phyloP scores from a whole-genome alignment of 1,140 invertebrate genomes.

The Orius laevigatus region DNA sequence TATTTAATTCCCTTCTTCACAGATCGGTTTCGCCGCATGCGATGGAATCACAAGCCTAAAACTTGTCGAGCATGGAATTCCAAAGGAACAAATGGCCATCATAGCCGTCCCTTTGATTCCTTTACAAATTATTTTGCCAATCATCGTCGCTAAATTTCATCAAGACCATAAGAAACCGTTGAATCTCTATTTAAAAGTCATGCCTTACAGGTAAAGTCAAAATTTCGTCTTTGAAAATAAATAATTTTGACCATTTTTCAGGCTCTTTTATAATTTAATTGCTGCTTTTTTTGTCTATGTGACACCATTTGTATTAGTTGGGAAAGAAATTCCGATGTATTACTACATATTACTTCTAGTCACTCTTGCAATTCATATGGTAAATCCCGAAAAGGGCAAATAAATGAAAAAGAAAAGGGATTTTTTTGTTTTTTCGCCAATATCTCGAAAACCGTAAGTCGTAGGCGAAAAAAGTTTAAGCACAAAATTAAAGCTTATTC shows the following conservation, averaged over 20 bases:
- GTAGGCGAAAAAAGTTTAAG: no score
- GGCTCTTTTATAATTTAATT: conserved; percentile 57
- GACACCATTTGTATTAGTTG: conserved; percentile 52
- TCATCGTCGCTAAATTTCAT: conserved; percentile 77
- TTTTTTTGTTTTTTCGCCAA: no score
- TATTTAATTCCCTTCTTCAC: not conserved
- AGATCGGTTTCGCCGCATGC: conserved; percentile 91
- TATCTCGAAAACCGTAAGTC: no score
- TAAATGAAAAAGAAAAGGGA: no score
- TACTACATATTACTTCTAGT: conserved; percentile 67
- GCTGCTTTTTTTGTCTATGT: conserved; percentile 70
- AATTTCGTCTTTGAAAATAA: not conserved
- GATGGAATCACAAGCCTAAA: conserved; percentile 91
- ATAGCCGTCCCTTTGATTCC: conserved; percentile 84
- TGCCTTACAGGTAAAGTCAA: conserved; percentile 54
- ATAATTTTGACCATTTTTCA: conserved; percentile 26
- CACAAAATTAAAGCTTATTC: no score
- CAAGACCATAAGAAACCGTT: conserved; percentile 66
- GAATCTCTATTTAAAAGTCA: conserved; percentile 74
- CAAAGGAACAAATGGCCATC: conserved; percentile 85
- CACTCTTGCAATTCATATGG: conserved; percentile 81
- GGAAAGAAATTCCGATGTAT: conserved; percentile 50
- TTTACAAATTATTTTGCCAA: conserved; percentile 83
- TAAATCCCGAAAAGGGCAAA: no score
- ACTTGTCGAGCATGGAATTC: conserved; percentile 85